A percentile compares a stretch with the other conserved stretches of the same genome.
Evolutionary conservation across 1,140 invertebrate species (phyloP).

Genomic region (Philotrypesis tridentata): DNA sequence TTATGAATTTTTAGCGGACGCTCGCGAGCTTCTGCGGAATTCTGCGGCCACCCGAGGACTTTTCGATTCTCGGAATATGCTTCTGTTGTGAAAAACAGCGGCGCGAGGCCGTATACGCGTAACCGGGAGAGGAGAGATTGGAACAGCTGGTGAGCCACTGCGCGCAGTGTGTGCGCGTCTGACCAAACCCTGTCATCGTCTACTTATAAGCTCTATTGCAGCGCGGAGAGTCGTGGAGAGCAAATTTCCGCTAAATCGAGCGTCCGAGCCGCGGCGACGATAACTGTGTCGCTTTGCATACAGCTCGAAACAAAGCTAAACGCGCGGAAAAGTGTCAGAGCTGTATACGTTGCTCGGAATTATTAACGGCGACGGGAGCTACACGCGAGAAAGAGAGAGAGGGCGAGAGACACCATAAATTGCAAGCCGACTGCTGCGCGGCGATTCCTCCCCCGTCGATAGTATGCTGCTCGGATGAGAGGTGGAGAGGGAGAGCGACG

Average conservation of each 20-base stretch:
- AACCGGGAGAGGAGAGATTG: no score
- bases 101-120: no score
- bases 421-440: background rate
- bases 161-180: background rate
- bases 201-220: background rate
- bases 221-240: no score
- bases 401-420: conserved; percentile 17
- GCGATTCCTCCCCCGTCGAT: background rate
- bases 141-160: no score
- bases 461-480: background rate
- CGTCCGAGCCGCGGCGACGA: no score
- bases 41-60: no score
- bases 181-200: background rate
- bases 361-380: background rate
- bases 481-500: background rate
- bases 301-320: background rate
- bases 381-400: background rate
- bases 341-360: background rate
- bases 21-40: no score
- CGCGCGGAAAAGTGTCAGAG: background rate
- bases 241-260: no score
- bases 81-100: no score
- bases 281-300: background rate
- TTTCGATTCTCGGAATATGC: no score
- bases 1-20: no score